Conservation (phyloP, 2,797 vertebrate genomes). For the Meda fulgida region DNA sequence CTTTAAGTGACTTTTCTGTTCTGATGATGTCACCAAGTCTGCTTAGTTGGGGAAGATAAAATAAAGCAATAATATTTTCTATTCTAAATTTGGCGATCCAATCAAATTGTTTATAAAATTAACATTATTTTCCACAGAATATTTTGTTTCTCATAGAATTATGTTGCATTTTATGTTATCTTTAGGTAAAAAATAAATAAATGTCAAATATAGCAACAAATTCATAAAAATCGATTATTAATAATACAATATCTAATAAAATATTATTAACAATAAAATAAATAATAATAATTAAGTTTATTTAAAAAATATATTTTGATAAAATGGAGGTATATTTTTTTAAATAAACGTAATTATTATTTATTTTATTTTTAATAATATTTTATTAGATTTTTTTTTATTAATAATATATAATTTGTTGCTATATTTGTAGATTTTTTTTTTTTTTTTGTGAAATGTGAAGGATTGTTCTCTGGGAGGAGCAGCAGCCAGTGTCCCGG, state of each 20-base stretch:
- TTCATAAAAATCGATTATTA: too few species aligned
- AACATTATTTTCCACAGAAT: neutral
- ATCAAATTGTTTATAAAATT: too few species aligned
- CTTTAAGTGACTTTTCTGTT: neutral
- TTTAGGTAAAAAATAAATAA: neutral
- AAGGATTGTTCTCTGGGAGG: too few species aligned
- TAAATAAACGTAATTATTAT: neutral
- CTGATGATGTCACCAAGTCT: neutral
- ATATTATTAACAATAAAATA: too few species aligned
- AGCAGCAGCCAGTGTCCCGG: constrained; percentile 9
- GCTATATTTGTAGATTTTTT: neutral
- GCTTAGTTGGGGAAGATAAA: neutral
- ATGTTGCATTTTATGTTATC: neutral
- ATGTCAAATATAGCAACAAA: too few species aligned
- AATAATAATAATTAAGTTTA: too few species aligned
- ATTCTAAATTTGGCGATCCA: neutral
- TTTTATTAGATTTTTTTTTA: neutral
- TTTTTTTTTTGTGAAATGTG: neutral
- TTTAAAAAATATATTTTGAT: neutral
- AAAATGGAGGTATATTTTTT: neutral
- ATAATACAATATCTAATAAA: too few species aligned
- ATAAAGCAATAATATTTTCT: neutral
- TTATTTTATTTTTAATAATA: too few species aligned
- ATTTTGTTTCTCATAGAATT: neutral
- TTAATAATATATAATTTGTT: neutral